A percentile compares a stretch with the other conserved stretches of the same genome.
phyloP scores from a whole-genome alignment of 1,140 invertebrate species.

The Neodiprion lecontei region DNA sequence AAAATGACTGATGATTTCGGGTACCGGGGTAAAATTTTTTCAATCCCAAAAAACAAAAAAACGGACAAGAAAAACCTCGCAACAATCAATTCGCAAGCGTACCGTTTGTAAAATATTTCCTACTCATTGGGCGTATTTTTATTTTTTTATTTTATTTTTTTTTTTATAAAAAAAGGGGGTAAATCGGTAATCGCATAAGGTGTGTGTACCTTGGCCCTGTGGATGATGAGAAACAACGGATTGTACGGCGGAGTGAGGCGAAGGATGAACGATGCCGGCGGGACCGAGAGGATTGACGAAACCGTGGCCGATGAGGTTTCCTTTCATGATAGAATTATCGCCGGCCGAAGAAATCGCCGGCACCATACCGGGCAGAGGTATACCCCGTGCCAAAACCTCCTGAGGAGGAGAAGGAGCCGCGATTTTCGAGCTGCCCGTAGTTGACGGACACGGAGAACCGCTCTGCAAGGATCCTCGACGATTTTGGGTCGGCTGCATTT shows the following conservation, averaged over 20 bases:
- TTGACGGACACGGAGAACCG: constrained; percentile 13
- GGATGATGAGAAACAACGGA: constrained; percentile 49
- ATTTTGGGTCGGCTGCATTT: constrained; percentile 28
- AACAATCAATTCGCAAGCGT: no score
- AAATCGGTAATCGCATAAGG: no score
- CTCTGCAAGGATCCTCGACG: constrained; percentile 41
- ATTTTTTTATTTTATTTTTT: no score
- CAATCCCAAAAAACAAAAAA: no score
- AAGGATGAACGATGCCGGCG: constrained; percentile 39
- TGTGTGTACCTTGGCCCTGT: constrained; percentile 42
- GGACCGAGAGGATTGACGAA: constrained; percentile 56
- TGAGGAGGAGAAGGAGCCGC: constrained; percentile 32
- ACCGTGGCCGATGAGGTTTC: constrained; percentile 46
- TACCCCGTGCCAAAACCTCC: constrained; percentile 50
- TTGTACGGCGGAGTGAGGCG: constrained; percentile 21
- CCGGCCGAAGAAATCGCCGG: constrained; percentile 32
- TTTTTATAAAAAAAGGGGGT: no score
- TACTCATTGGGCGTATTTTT: no score
- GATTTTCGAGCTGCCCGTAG: constrained; percentile 18
- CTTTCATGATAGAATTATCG: constrained; percentile 37
- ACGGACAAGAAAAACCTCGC: no score
- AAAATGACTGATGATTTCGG: no score
- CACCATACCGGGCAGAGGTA: constrained; percentile 56
- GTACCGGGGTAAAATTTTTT: no score
- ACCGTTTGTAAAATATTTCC: no score